Base-by-base conservation (phyloP, 2,113 vertebrate species). In the Cinclus cinclus region DNA sequence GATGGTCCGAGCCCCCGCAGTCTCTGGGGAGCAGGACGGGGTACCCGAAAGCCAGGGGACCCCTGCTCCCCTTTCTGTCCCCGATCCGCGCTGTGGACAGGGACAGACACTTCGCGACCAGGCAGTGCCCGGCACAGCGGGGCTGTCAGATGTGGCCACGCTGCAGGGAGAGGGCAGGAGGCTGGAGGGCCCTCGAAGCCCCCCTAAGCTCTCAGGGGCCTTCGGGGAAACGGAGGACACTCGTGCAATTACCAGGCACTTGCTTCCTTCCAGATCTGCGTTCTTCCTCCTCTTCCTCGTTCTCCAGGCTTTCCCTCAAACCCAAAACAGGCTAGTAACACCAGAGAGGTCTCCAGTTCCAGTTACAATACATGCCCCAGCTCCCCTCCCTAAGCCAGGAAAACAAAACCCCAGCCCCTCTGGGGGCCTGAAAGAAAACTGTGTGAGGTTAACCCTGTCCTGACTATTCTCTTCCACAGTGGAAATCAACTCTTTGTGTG, bases 321-420 rank as follows among this genome's bases (percentile, higher is more conserved):
- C 75, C 82, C 64, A 25, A 79, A 89, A 10, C 27, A 56, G 65
- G 47, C 60, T 85, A 62, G 65, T 50, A 86, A 71, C 83, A 74
- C 65, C 87, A 91, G 78, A 70, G 77, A 50, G 62, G 33, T 82
- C 71, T 88, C 62, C 53, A 89, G 50, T 92, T 92, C 50, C 69
- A 91, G 39, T 86, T 94, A 87, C 55, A 90, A 85, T 75, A 53
- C 8, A 6, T 21, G 78, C 69, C 69, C 89, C 88, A 76, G 81
- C 49, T 81, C 73, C 33, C 63, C 94, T 87, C 91, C 71, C 88
- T 93, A 10, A 90, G 55, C 69, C 87, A 76, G 92, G 63, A 63
- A 90, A 90, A 91, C 83, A 97, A 97, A 97, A 93, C 90, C 91
- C 41, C n/a, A 93, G 76, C 67, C 87, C 83, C 95, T 93, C 77